phyloP scores from a whole-genome alignment of 2,888 invertebrate genomes.

The Pycnomerus fuliginosus region DNA sequence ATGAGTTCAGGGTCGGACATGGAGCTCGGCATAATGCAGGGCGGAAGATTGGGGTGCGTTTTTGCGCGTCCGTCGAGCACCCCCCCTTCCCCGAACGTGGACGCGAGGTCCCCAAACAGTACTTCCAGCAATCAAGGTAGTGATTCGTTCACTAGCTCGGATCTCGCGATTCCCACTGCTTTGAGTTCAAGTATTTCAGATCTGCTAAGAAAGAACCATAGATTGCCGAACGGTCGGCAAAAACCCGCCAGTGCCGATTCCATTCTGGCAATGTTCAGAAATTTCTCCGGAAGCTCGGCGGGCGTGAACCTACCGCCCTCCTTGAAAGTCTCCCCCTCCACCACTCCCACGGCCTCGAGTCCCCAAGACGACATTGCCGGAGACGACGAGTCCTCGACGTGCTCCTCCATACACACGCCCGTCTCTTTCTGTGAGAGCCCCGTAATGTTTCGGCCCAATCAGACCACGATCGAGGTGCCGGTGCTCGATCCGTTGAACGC shows the following conservation, averaged over 20 bases:
- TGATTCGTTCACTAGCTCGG: constrained; percentile 74
- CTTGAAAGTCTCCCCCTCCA: constrained; percentile 65
- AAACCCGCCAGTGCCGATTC: constrained; percentile 79
- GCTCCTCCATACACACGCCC: constrained; percentile 65
- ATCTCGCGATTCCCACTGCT: constrained; percentile 64
- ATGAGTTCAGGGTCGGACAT: constrained; percentile 75
- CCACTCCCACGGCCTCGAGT: constrained; percentile 72
- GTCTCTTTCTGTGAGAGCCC: constrained; percentile 68
- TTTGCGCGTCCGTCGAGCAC: constrained; percentile 55
- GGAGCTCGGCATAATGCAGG: constrained; percentile 56
- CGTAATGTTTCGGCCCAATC: constrained; percentile 44
- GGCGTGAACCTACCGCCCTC: constrained; percentile 62
- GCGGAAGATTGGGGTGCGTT: constrained; percentile 47
- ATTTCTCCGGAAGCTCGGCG: constrained; percentile 66
- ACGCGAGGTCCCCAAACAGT: constrained; percentile 64
- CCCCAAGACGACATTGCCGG: constrained; percentile 72
- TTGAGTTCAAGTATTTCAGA: constrained; percentile 58
- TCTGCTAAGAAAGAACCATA: constrained; percentile 41
- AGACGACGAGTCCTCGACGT: constrained; percentile 70
- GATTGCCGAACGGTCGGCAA: constrained; percentile 52
- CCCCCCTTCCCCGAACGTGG: constrained; percentile 68
- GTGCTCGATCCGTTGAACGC: constrained; percentile 70
- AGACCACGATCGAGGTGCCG: constrained; percentile 59
- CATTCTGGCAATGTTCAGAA: constrained; percentile 75
- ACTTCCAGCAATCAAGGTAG: constrained; percentile 76